Percentiles rank a stretch among this genome's conserved stretches.
Conservation (phyloP, 1,140 invertebrate genomes). For the Ectropis grisescens region DNA sequence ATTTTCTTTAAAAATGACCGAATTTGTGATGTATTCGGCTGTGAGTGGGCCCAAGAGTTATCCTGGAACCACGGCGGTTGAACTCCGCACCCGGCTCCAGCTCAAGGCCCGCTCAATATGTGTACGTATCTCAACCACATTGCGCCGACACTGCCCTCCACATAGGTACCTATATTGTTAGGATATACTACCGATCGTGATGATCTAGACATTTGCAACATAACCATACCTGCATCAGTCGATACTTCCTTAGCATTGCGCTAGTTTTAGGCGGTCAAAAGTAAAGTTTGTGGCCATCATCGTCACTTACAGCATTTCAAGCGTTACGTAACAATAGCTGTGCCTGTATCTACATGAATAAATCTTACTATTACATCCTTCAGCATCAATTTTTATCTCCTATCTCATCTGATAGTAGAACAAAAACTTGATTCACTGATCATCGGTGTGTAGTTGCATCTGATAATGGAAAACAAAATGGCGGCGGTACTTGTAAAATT, state of each 20-base stretch:
- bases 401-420: no score
- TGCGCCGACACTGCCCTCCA: conserved; percentile 46
- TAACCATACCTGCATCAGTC: conserved; percentile 33
- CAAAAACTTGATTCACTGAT: no score
- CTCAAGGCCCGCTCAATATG: conserved; percentile 47
- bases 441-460: no score
- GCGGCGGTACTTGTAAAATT: conserved; percentile 46
- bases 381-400: no score
- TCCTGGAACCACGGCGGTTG: conserved; percentile 41
- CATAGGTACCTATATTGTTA: conserved; percentile 43
- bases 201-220: conserved; percentile 29
- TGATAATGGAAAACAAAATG: conserved; percentile 49
- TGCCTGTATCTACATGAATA: no score
- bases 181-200: conserved; percentile 22
- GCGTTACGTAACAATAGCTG: conserved; percentile 26
- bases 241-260: background rate
- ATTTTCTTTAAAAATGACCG: conserved; percentile 54
- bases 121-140: conserved; percentile 63
- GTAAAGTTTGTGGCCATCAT: no score
- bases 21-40: conserved; percentile 56
- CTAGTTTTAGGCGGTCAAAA: no score
- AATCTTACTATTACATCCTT: no score
- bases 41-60: conserved; percentile 48
- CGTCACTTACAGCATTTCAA: conserved; percentile 11
- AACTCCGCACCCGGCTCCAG: conserved; percentile 31